Evolutionary conservation across 2,113 vertebrate species (phyloP), one percentile per base, ranked within the genome.

Genomic region (Microtus richardsoni): DNA sequence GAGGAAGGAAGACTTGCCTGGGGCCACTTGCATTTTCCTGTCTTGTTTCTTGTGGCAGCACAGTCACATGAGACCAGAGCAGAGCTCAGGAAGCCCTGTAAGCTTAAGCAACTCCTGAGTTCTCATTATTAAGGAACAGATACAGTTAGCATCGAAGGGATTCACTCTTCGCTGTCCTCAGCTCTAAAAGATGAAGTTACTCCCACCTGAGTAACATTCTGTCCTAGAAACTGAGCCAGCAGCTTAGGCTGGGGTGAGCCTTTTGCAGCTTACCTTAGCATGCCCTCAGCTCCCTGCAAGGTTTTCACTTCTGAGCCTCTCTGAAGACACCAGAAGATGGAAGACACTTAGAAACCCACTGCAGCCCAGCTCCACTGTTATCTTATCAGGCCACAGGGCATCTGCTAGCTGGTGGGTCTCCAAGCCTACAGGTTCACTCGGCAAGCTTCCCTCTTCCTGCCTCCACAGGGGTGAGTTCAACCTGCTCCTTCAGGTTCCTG

Each of bases 191-290:
- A 41, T 3, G 21, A 58, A 66, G 33, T n/a, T n/a, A n/a, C 62
- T 62, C 39, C 64, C 44, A 9, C 0, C 1, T 41, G 8, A 73
- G 24, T 54, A 39, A 64, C 2, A 5, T 68, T 77, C 66, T 39
- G 9, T 58, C 71, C 74, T 14, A 52, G 89, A 79, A 47, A 33
- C 64, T 30, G 68, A 75, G 14, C 83, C n/a, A n/a, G 52, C 4
- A 19, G 80, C 19, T 30, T 78, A 30, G 54, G n/a, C 68, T 16
- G 30, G 74, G 30, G 33, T 14, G 7, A 71, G 22, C 24, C 78
- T 0, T 49, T 28, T 9, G 10, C n/a, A 68, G 0, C 71, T 0
- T 3, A 54, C 36, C 1, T 24, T 3, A 14, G 36, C 26, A 47
- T 0, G 0, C 47, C 49, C 82, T 19, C 5, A 16, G 41, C 24